Conservation (phyloP, 2,888 invertebrate species). For the Yponomeuta malinellus region DNA sequence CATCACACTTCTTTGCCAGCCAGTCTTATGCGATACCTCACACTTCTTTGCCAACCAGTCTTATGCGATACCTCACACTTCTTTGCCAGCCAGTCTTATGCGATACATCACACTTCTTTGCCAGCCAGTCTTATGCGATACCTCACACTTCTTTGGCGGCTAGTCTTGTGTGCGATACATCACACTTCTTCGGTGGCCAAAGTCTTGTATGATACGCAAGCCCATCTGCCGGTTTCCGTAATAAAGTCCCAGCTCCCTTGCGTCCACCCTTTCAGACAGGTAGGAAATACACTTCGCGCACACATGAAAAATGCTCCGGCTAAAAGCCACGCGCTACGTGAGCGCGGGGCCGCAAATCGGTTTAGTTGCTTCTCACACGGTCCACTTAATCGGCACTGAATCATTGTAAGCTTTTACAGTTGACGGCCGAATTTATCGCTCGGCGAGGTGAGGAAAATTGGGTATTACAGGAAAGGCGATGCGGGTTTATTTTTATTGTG, state of each 20-base stretch:
- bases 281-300: neutral
- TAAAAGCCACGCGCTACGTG: constrained; percentile 25
- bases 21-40: too few relatives aligned
- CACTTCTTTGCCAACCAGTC: too few relatives aligned
- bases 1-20: too few relatives aligned
- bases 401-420: constrained; percentile 14
- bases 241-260: neutral
- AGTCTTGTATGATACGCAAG: too few relatives aligned
- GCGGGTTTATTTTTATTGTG: constrained; percentile 4
- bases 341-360: constrained; percentile 41
- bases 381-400: constrained; percentile 16
- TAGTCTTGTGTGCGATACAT: too few relatives aligned
- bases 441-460: constrained; percentile 12
- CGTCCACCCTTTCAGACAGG: neutral
- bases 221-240: too few relatives aligned
- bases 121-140: too few relatives aligned
- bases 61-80: too few relatives aligned
- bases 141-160: too few relatives aligned
- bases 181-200: too few relatives aligned
- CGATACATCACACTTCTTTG: too few relatives aligned
- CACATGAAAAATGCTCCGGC: neutral
- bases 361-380: constrained; percentile 30
- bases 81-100: too few relatives aligned
- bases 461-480: constrained; percentile 4
- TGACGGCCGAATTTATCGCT: constrained; percentile 14